These are phyloP conservation scores for Calephelis virginiensis DNA, from an alignment of 1,140 invertebrate species.

Conservation along the genomic window DNA sequence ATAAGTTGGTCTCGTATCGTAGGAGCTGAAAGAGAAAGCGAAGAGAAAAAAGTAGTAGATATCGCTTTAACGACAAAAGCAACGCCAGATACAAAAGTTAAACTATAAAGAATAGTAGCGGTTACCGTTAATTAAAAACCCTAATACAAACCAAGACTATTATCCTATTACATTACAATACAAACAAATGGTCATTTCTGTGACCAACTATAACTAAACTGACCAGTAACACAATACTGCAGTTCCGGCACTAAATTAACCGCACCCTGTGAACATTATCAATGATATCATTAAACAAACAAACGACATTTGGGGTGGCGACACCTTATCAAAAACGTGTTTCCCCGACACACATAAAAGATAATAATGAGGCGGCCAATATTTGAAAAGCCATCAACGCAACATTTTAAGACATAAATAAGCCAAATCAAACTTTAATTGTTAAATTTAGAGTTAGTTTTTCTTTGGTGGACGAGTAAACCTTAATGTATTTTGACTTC, in stretches of 20 bases:
- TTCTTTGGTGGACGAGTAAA: neutral
- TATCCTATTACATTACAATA: conserved; percentile 26
- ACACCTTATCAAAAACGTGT: conserved; percentile 55
- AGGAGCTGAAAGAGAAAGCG: no score
- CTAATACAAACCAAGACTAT: no score
- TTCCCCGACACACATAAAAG: conserved; percentile 44
- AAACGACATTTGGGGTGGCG: conserved; percentile 58
- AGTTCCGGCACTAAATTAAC: conserved; percentile 17
- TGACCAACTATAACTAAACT: conserved; percentile 1
- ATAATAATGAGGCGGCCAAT: conserved; percentile 67
- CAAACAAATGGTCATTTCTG: conserved; percentile 41
- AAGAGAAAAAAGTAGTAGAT: no score
- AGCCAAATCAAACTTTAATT: conserved; percentile 9
- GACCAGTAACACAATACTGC: conserved; percentile 36
- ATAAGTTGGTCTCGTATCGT: no score
- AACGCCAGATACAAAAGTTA: no score
- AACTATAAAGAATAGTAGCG: no score
- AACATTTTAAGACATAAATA: conserved; percentile 18
- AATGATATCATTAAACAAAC: conserved; percentile 28
- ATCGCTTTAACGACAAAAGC: no score
- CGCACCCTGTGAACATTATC: conserved; percentile 20
- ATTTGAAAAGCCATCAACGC: conserved; percentile 64
- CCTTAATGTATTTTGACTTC: conserved; percentile 15
- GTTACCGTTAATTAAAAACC: no score
- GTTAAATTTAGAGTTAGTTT: conserved; percentile 1